These are phyloP conservation scores for Terebella lapidaria DNA, from an alignment of 2,888 invertebrate species.

Conservation along the genomic window DNA sequence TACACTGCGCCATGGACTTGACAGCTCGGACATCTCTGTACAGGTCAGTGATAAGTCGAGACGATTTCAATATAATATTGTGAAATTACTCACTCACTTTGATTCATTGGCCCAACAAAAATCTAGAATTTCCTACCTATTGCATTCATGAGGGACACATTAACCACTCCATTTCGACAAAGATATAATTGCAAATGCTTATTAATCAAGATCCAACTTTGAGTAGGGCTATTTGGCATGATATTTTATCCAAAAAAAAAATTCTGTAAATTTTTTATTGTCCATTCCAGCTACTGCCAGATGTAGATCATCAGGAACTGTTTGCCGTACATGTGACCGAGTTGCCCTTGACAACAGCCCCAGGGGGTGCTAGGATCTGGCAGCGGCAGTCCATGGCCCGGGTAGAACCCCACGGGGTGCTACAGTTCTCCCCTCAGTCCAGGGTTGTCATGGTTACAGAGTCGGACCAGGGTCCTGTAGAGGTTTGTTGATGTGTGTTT, in stretches of 20 bases:
- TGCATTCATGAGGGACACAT: too few species aligned
- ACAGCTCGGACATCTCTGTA: constrained; percentile 32
- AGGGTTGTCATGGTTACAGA: constrained; percentile 34
- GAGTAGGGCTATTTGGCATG: too few species aligned
- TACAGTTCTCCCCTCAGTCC: constrained; percentile 39
- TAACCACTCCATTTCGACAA: too few species aligned
- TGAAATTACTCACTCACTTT: too few species aligned
- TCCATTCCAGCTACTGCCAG: neutral
- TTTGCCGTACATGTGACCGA: constrained; percentile 40
- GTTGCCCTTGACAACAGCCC: constrained; percentile 27
- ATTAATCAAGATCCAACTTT: too few species aligned
- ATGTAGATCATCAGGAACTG: constrained; percentile 22
- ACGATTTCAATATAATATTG: too few species aligned
- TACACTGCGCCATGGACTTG: constrained; percentile 30
- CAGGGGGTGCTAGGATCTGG: constrained; percentile 39
- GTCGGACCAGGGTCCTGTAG: constrained; percentile 22
- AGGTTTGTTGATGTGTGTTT: too few species aligned
- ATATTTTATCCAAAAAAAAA: too few species aligned
- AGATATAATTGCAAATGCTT: too few species aligned
- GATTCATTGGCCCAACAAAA: too few species aligned
- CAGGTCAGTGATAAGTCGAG: constrained; percentile 14
- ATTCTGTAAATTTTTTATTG: neutral
- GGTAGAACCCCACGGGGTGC: constrained; percentile 43
- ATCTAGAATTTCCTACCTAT: too few species aligned
- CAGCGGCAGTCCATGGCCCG: constrained; percentile 25